Conservation (phyloP, 2,797 vertebrate genomes). For the Dendrocincla fuliginosa region DNA sequence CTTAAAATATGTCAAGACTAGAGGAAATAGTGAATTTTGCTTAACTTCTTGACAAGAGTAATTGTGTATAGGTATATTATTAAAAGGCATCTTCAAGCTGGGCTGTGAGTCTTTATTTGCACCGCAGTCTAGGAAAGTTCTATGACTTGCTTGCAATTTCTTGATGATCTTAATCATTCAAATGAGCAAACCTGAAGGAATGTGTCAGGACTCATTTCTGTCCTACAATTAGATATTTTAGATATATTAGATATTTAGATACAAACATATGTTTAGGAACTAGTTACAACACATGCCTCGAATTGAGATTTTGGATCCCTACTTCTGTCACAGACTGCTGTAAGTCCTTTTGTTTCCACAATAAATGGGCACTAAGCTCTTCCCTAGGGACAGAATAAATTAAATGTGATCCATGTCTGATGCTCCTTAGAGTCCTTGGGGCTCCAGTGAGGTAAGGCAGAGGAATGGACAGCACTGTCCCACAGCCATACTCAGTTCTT, state of each 20-base stretch:
- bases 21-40: neutral
- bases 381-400: neutral
- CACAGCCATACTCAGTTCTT: neutral
- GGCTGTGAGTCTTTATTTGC: neutral
- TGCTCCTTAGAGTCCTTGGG: neutral
- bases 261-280: neutral
- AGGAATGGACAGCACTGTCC: neutral
- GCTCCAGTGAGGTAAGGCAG: neutral
- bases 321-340: neutral
- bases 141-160: neutral
- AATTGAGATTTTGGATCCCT: neutral
- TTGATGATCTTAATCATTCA: neutral
- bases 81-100: neutral
- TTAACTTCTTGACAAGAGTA: neutral
- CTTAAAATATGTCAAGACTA: neutral
- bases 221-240: neutral
- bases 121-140: neutral
- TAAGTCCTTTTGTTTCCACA: neutral
- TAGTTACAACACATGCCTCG: neutral
- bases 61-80: neutral
- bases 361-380: neutral
- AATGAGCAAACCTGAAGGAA: neutral
- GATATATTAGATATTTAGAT: neutral
- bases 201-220: neutral
- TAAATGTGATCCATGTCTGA: neutral